Evolutionary conservation across 2,113 vertebrate genomes (phyloP), one percentile per base, ranked within the genome.

Genomic region (Pteropus alecto): DNA sequence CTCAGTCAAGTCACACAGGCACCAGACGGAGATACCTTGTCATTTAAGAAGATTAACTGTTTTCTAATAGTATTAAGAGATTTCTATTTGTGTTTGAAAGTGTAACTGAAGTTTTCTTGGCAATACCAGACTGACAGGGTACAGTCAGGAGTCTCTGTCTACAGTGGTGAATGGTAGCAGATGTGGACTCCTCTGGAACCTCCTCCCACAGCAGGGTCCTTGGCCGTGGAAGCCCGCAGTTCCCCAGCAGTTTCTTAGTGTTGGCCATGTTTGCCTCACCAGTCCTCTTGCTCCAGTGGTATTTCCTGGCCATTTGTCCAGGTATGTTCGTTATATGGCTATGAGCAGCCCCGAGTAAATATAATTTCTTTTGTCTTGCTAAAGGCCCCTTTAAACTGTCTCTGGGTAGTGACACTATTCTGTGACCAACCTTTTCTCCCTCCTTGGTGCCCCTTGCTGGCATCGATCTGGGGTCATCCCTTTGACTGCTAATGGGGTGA

Each of bases 61-160:
- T 51, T 76, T 85, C 70, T 91, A 30, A 8, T 0, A 22, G 35
- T n/a, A 16, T 21, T n/a, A 83, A 94, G 83, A 87, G 93, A 56
- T n/a, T 67, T 96, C 86, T 41, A n/a, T 41, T 61, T 74, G 87
- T 35, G 65, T 35, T 67, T 70, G 41, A 43, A 84, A 77, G 60
- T 18, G 51, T 38, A 77, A 38, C 18, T 82, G 1, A 67, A 56
- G 43, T 79, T 48, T 86, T 41, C 5, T 43, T 4, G 28, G 30
- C 48, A 43, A 30, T 2, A 14, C 5, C 71, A 86, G 60, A 11
- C 30, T 18, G 60, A 3, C 1, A 22, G 77, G 54, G 26, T 54
- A 60, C 13, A 8, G 26, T 60, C 26, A 61, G 71, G 61, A 83
- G n/a, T 87, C 22, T 68, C 13, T 60, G 48, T 82, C 56, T 43